Evolutionary conservation across 2,888 invertebrate genomes (phyloP), one percentile per base, ranked within the genome.

Genomic region (Lobophora halterata): DNA sequence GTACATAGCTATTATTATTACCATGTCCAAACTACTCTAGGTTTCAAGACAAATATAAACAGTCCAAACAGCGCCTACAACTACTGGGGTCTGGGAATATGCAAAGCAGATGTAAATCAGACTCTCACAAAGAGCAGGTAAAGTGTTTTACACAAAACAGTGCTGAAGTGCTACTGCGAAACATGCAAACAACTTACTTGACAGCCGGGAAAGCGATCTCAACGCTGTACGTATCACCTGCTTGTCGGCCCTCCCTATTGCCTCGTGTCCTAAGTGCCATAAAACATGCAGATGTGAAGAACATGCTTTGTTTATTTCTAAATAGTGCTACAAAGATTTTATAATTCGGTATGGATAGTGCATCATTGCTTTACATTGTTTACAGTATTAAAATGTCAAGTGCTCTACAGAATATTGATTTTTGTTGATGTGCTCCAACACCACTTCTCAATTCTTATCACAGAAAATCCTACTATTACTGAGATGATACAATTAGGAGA

Each of bases 151-250:
- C 32, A 37, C 21, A 32, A 35, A 27, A 37, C 20, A 29, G 73
- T 72, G 70, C 61, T 55, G 45, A 52, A 59, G 68, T 72, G 67
- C 62, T 48, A 57, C 34, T 54, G 19, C 20, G 47, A 55, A 54
- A 54, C 75, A 74, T 75, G 77, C 76, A 70, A 62, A 64, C 47
- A 57, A 91, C 91, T 94, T 93, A 96, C 96, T 95, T 96, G 89
- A 95, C 90, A 71, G 96, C 93, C 74, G 96, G 96, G 92, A 96
- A 96, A 75, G 95, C 92, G 82, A 97, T 94, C 89, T 95, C 94
- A 79, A 97, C 91, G 89, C 91, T 93, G 90, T 97, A 97, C 64
- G 95, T 95, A 86, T 96, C 95, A 78, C 94, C 94, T 77, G 92
- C 93, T 89, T 95, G 95, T 71, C 95, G 91, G 77, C 94, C 93